A percentile compares a stretch with the other conserved stretches of the same genome.
These are phyloP conservation scores for Ciconia maguari DNA, from an alignment of 2,113 vertebrate species.

Conservation along the genomic window DNA sequence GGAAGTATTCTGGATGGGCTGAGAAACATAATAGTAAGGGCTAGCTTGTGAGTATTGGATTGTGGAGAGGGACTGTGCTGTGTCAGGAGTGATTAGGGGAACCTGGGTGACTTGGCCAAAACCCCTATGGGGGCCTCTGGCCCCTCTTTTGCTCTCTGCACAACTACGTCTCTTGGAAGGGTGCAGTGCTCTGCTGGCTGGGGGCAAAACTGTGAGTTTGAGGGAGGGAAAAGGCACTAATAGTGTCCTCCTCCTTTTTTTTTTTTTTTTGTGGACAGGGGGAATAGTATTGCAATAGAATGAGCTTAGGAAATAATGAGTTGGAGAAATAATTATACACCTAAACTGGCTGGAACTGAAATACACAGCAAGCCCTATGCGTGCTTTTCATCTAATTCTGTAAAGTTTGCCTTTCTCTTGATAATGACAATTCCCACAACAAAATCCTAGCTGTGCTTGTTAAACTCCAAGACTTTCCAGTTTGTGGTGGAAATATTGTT, in stretches of 20 bases:
- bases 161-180: fast-evolving
- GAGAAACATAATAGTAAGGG: background rate
- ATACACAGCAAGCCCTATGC: background rate
- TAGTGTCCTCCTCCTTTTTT: background rate
- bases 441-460: background rate
- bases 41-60: background rate
- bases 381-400: background rate
- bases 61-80: background rate
- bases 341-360: background rate
- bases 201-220: background rate
- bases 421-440: background rate
- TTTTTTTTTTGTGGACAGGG: fast-evolving
- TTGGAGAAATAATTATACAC: background rate
- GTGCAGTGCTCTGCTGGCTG: background rate
- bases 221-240: too few species aligned
- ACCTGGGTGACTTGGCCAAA: background rate
- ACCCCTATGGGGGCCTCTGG: fast-evolving
- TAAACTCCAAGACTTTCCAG: background rate
- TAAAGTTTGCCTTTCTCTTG: background rate
- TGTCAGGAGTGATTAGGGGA: background rate
- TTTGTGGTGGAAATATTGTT: background rate
- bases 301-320: background rate
- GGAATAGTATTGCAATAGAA: background rate
- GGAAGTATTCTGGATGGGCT: background rate
- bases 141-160: background rate